Base-by-base conservation (phyloP, 1,140 invertebrate genomes). In the Zaprionus gabonicus region DNA sequence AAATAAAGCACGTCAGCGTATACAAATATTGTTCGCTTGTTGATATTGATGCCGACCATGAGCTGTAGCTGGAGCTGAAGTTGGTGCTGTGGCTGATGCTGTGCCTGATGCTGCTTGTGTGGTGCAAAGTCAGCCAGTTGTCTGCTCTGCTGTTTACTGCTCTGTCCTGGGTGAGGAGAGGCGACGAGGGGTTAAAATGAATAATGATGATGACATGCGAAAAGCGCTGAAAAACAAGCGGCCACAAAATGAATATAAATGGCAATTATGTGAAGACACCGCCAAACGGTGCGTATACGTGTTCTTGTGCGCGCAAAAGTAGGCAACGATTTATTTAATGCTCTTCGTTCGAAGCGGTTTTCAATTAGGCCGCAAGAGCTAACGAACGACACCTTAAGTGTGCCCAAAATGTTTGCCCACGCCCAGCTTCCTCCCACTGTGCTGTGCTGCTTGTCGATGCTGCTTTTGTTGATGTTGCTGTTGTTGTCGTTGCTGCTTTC, bases 21-120 rank as follows among this genome's bases (percentile, higher is more conserved):
- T 78, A 90, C 84, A 88, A 88, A 91, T 88, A 90, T 91, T 88
- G 85, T 73, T 17, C 78, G 85, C 86, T 83, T 83, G 84, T 88
- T 86, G 84, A 86, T 86, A 86, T 87, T 83, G 80, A 87, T 88
- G 81, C 80, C 49, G 41, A n/a, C 69, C 34, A 56, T 20, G n/a
- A 28, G 15, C 44, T 36, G 68, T 3, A 34, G 31, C 31, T 31
- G 15, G n/a, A 20, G 20, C 10, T 15, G 49, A 20, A 20, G 20
- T 20, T 20, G 20, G 15, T 13, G 57, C 56, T 46, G 28, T n/a
- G 7, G 51, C 51, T 38, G 69, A n/a, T 28, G 36, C 36, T 38
- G 36, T 4, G 34, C 34, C 34, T 9, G 41, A 3, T 62, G 27
- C 17, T 34, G 44, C 34, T 13, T 4, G 34, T 13, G 34, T 38